Evolutionary conservation across 2,888 invertebrate genomes (phyloP), one percentile per base, ranked within the genome.

Genomic region (Pycnomerus fuliginosus): DNA sequence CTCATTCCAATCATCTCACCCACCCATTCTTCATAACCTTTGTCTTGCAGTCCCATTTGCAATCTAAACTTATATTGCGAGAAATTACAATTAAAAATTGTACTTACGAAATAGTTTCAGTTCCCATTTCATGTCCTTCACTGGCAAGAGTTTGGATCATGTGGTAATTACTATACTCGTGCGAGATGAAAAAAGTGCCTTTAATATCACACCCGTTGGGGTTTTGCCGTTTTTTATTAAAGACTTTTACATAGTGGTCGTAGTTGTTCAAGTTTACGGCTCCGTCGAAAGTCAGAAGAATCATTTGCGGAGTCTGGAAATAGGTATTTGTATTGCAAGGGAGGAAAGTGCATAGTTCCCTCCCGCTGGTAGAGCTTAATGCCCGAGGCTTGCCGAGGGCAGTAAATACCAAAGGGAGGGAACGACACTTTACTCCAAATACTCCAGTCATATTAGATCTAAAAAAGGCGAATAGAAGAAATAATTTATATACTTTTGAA

Each of bases 1-100:
- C 91, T 79, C 92, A 93, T 92, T 33, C 92, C 92, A 59, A 93
- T 87, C 90, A 92, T 91, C 74, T 93, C 93, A 13, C 90, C 90
- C 0, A 87, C 88, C 93, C 93, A 94, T 69, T 90, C 90, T 74
- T 93, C 92, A 70, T 91, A 89, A 38, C 88, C 87, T 70, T 90
- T 88, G 71, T 90, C 89, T 74, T 94, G 90, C 5, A 95, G 76
- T 29, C 92, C 89, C 65, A 83, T 84, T 65, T 92, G 90, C 7
- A 83, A 72, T 17, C 84, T 84, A 10, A 10, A 25, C 8, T 10
- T 4, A 4, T 5, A 20, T 20, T 20, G 20, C 4, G 4, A 20
- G 8, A 20, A 4, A 20, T 5, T 20, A 20, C 4, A 5, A 20
- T 4, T 20, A 20, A 4, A 32, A 25, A 25, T 28, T 24, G 14